Conservation (phyloP, 2,113 vertebrate species). For the Petromus typicus region DNA sequence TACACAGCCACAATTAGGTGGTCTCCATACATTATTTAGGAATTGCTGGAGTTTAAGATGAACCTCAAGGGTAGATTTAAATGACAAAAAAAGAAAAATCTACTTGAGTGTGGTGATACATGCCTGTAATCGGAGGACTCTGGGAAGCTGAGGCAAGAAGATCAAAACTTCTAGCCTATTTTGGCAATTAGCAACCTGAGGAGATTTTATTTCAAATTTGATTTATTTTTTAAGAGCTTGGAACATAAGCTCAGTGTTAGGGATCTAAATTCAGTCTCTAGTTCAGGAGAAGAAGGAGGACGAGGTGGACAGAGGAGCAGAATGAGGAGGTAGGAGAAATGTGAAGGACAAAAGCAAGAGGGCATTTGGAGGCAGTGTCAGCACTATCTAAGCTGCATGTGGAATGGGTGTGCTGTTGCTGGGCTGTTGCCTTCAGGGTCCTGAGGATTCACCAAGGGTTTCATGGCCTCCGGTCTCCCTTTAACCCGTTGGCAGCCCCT, state of each 20-base stretch:
- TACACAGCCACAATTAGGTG: not conserved
- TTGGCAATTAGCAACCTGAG: not conserved
- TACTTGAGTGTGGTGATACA: not conserved
- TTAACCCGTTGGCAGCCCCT: not conserved
- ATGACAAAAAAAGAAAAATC: not conserved
- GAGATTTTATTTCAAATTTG: not conserved
- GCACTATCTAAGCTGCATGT: not conserved
- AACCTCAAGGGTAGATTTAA: not conserved
- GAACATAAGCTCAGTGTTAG: not conserved
- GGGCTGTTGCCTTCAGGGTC: not conserved
- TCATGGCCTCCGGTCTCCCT: not conserved
- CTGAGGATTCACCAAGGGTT: not conserved
- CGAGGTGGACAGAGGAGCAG: not conserved
- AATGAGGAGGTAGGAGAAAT: too few species aligned
- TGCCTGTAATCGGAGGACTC: not conserved
- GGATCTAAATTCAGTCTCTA: not conserved
- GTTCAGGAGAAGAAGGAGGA: not conserved
- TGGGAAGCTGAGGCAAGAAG: not conserved
- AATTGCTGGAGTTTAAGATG: not conserved
- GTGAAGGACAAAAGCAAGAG: not conserved
- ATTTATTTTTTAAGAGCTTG: not conserved
- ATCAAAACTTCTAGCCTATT: not conserved
- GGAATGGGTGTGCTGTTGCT: not conserved
- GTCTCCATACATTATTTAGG: not conserved
- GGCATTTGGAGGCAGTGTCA: not conserved